Evolutionary conservation across 1,140 invertebrate species (phyloP).

Genomic region (Drosophila kurseongensis): DNA sequence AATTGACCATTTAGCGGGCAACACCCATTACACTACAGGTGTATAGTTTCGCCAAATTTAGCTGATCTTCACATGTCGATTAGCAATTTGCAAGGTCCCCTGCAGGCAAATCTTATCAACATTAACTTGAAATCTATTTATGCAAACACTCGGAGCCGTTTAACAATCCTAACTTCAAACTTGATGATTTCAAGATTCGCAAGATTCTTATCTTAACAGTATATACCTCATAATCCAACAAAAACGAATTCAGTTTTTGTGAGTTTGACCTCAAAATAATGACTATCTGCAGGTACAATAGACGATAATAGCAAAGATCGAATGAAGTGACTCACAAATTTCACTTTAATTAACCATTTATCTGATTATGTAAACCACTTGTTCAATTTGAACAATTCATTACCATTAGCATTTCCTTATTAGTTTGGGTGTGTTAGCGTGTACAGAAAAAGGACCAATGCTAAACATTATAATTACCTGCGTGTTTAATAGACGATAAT

Average conservation of each 20-base stretch:
- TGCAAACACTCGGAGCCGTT: background rate
- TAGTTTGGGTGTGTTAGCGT: no score
- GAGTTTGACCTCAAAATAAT: background rate
- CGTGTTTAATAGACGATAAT: no score
- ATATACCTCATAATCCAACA: background rate
- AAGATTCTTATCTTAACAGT: background rate
- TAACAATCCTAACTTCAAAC: background rate
- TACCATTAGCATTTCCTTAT: no score
- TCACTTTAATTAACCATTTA: background rate
- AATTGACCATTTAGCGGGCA: conserved; percentile 31
- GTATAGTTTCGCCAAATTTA: background rate
- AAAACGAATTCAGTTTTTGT: background rate
- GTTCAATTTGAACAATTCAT: no score
- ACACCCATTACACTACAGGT: conserved; percentile 6
- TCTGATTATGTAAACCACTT: background rate
- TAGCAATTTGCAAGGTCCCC: conserved; percentile 20
- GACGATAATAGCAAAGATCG: background rate
- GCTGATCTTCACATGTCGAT: conserved; percentile 21
- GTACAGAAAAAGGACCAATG: no score
- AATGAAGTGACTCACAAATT: background rate
- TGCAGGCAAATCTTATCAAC: conserved; percentile 25
- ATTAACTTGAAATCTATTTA: conserved; percentile 19
- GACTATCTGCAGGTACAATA: background rate
- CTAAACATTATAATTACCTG: no score
- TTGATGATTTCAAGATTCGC: background rate